phyloP scores from a whole-genome alignment of 1,140 invertebrate genomes.

The Akabosia matsudoensis region DNA sequence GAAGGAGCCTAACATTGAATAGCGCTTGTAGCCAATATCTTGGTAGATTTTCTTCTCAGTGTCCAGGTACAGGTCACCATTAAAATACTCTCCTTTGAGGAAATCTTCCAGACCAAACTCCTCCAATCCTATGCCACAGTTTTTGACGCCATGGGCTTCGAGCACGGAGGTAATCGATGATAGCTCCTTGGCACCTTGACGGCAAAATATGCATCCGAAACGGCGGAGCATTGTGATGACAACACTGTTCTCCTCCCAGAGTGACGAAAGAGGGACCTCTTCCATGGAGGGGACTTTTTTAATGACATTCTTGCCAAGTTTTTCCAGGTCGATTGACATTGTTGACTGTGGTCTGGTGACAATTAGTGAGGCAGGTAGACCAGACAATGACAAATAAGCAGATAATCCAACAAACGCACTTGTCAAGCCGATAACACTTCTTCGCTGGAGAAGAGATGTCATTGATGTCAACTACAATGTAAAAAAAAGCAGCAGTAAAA shows the following conservation, averaged over 20 bases:
- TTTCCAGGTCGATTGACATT: neutral
- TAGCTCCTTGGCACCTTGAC: constrained; percentile 62
- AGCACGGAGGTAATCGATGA: constrained; percentile 60
- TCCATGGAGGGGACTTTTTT: constrained; percentile 32
- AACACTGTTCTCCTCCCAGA: constrained; percentile 53
- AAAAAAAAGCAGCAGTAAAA: too few relatives aligned
- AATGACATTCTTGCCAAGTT: constrained; percentile 30
- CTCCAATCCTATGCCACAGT: constrained; percentile 64
- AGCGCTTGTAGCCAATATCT: constrained; percentile 60
- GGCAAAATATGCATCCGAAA: constrained; percentile 66
- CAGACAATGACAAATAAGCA: neutral
- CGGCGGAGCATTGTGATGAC: constrained; percentile 63
- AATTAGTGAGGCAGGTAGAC: neutral
- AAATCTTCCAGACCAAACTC: constrained; percentile 63
- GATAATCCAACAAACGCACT: too few relatives aligned
- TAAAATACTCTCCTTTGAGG: constrained; percentile 60
- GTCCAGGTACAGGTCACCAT: constrained; percentile 63
- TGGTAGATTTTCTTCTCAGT: constrained; percentile 60
- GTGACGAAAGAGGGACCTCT: constrained; percentile 48
- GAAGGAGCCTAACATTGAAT: constrained; percentile 56
- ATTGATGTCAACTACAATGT: too few relatives aligned
- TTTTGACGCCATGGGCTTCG: constrained; percentile 58
- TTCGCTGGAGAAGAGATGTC: too few relatives aligned
- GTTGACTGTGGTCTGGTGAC: neutral
- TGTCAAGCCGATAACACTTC: too few relatives aligned